These are phyloP conservation scores for Octodon degus DNA, from an alignment of 2,113 vertebrate genomes.

Conservation along the genomic window DNA sequence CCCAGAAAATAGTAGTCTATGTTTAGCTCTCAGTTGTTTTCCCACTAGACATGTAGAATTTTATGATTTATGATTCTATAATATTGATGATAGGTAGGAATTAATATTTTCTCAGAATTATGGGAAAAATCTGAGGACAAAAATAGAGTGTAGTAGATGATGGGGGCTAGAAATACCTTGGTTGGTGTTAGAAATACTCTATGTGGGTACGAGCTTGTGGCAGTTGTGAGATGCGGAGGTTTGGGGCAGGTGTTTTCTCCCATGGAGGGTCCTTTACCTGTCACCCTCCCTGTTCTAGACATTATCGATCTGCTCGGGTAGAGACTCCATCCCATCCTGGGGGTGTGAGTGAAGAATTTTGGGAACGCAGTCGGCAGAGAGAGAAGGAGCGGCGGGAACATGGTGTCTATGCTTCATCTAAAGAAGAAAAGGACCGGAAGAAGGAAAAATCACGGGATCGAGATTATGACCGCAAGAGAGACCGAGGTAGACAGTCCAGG, in stretches of 20 bases:
- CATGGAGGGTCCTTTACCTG: neutral
- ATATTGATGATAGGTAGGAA: neutral
- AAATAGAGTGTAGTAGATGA: neutral
- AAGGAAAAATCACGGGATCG: constrained; percentile 88
- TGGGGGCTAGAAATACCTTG: neutral
- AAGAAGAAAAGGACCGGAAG: constrained; percentile 92
- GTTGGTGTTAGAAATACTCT: too few species aligned
- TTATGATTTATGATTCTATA: neutral
- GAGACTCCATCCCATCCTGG: constrained; percentile 97
- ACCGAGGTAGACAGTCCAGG: constrained; percentile 85
- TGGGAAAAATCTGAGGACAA: constrained; percentile 1
- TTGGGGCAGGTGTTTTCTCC: neutral
- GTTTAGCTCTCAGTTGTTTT: constrained; percentile 3
- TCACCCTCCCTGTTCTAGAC: constrained; percentile 83
- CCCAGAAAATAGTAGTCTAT: neutral
- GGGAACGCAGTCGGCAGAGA: constrained; percentile 93
- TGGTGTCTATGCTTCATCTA: constrained; percentile 96
- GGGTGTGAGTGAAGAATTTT: constrained; percentile 97
- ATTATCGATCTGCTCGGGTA: constrained; percentile 94
- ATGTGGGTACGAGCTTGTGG: neutral
- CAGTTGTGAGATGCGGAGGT: neutral
- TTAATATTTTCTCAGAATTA: neutral
- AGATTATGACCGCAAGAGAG: constrained; percentile 87
- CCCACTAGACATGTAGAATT: neutral
- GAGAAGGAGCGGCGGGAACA: constrained; percentile 95